These are phyloP conservation scores for Drosophila ustulata DNA, from an alignment of 2,888 invertebrate species.

Conservation along the genomic window DNA sequence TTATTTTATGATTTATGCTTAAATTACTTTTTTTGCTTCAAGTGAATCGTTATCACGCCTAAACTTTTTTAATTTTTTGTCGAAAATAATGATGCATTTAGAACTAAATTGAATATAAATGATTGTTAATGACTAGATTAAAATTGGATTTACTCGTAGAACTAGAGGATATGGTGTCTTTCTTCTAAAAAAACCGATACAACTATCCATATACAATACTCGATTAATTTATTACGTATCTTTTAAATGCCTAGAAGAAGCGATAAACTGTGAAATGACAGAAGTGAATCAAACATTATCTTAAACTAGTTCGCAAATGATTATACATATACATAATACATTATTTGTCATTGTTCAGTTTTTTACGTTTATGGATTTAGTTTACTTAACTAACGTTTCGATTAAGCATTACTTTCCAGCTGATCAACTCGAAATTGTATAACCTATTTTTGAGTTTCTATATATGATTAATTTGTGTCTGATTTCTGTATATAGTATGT, in stretches of 20 bases:
- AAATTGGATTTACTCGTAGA: conserved; percentile 25
- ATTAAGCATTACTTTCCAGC: conserved; percentile 9
- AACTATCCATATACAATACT: conserved; percentile 26
- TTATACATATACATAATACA: conserved; percentile 64
- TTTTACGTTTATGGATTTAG: conserved; percentile 66
- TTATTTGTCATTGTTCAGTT: conserved; percentile 79
- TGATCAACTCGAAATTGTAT: conserved; percentile 10
- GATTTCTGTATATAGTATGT: conserved; percentile 16
- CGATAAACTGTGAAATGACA: conserved; percentile 7
- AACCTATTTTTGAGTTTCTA: conserved; percentile 11
- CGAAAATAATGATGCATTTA: conserved; percentile 20
- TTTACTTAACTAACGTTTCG: conserved; percentile 53
- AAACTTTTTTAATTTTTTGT: conserved; percentile 38
- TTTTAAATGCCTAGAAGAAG: conserved; percentile 47
- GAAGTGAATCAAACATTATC: conserved; percentile 20
- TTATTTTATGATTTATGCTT: conserved; percentile 28
- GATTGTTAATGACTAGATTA: conserved; percentile 39
- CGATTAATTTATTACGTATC: conserved; percentile 51
- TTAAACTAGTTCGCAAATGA: conserved; percentile 58
- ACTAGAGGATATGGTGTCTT: conserved; percentile 69
- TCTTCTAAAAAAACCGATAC: conserved; percentile 36
- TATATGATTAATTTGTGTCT: conserved; percentile 18
- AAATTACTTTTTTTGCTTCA: conserved; percentile 35
- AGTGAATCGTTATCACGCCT: conserved; percentile 69
- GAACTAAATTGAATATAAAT: conserved; percentile 35